These are phyloP conservation scores for Gymnocheta viridis DNA, from an alignment of 2,888 invertebrate genomes.

Conservation along the genomic window DNA sequence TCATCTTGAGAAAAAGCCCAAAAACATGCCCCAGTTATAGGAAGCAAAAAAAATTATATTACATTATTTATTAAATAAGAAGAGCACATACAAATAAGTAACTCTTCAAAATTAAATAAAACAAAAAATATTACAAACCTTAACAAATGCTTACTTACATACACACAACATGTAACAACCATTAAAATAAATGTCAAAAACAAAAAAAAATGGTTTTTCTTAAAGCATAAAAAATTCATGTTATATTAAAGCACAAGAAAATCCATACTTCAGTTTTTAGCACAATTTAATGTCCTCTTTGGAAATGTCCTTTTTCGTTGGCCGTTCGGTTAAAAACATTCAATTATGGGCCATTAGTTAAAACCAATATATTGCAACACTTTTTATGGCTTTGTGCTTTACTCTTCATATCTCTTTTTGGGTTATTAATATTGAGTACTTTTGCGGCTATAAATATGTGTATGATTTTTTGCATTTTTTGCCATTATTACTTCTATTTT, in stretches of 20 bases:
- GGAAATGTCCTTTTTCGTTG: not conserved
- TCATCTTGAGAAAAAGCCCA: not conserved
- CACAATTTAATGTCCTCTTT: not conserved
- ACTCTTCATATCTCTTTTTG: slow-evolving; percentile 28
- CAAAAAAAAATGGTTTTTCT: slow-evolving; percentile 50
- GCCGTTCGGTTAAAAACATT: slow-evolving; percentile 3
- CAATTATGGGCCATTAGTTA: slow-evolving; percentile 38
- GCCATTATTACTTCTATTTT: not conserved
- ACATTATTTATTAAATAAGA: slow-evolving; percentile 49
- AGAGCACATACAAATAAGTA: slow-evolving; percentile 13
- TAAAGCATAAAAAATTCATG: slow-evolving; percentile 41
- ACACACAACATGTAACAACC: slow-evolving; percentile 50
- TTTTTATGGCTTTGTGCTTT: slow-evolving; percentile 39
- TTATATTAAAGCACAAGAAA: not conserved
- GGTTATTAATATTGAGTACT: slow-evolving; percentile 36
- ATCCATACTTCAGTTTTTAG: slow-evolving; percentile 11
- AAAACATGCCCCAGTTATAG: not conserved
- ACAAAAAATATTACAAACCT: slow-evolving; percentile 7
- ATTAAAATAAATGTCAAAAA: slow-evolving; percentile 71
- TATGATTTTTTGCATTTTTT: not conserved
- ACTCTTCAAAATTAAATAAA: slow-evolving; percentile 18
- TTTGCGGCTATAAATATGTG: slow-evolving; percentile 23
- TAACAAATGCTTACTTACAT: slow-evolving; percentile 13
- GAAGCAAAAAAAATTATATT: slow-evolving; percentile 34
- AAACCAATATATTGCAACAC: slow-evolving; percentile 17